Base-by-base conservation (phyloP, 2,888 invertebrate species). In the Synergus japonicus region DNA sequence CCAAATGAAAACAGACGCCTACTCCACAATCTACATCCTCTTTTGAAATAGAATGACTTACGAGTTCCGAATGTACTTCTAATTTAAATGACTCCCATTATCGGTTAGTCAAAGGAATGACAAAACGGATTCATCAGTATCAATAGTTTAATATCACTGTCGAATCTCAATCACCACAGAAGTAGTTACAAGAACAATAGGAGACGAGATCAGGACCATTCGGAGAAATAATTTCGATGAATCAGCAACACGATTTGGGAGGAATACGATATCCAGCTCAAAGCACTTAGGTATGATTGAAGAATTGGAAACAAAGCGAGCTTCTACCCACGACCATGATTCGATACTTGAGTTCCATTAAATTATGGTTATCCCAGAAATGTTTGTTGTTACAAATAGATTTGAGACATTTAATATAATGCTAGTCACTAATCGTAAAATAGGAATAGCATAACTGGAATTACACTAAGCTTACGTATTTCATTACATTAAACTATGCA, bases 201-300 rank as follows among this genome's bases (percentile, higher is more conserved):
- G 43, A 41, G 65, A 65, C 13, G 22, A 29, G 64, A 37, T 29
- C 29, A 12, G 8, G 43, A 65, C 41, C n/a, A 65, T 41, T 41
- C 41, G 10, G 65, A 43, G n/a, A 65, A 65, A n/a, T n/a, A 37
- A 65, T 65, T 65, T 18, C 41, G 65, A 65, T 65, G 65, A 65
- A 43, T 65, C 65, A 65, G 65, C 65, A 65, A 65, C 41, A 65
- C 3, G 64, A 64, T 29, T 64, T 60, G 64, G 37, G 64, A 64
- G 64, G 29, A 64, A 64, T 64, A 64, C 64, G 64, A 64, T 64
- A 41, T 15, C 15, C 1, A 65, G 41, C n/a, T 65, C 15, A 15
- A 41, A n/a, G 41, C 41, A 41, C n/a, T 65, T 41, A 41, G 43
- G 65, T 41, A 65, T 65, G 65, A 65, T 65, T 65, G 43, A 65